phyloP scores from a whole-genome alignment of 2,113 vertebrate species.

The Aythya baeri region DNA sequence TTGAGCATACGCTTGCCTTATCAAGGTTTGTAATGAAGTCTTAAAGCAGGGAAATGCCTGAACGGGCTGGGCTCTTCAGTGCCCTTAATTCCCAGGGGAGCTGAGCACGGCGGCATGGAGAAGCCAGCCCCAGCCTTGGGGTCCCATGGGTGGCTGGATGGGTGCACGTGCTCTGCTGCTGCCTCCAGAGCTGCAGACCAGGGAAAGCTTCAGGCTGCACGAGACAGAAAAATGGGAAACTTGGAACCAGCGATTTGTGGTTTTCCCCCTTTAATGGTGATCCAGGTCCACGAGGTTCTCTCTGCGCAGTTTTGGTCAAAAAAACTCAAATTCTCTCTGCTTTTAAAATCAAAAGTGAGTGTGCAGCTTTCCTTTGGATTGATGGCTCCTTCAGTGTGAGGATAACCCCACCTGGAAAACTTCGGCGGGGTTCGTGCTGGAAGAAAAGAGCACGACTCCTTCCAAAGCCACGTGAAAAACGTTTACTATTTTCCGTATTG shows the following conservation, averaged over 20 bases:
- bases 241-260: fast-evolving
- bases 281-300: not conserved
- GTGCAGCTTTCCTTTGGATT: not conserved
- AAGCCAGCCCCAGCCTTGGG: not conserved
- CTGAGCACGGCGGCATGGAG: fast-evolving
- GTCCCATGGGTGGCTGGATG: not conserved
- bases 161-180: fast-evolving
- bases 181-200: not conserved
- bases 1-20: not conserved
- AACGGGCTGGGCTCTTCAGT: not conserved
- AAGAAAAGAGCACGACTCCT: not conserved
- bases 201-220: not conserved
- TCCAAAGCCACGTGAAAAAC: not conserved
- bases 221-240: too few relatives aligned
- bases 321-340: not conserved
- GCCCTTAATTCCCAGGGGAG: fast-evolving
- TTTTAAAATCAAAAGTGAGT: not conserved
- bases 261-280: fast-evolving
- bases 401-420: not conserved
- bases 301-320: not conserved
- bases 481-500: not conserved
- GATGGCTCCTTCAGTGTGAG: not conserved
- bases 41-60: not conserved
- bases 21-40: not conserved
- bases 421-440: not conserved